A percentile compares a stretch with the other conserved stretches of the same genome.
These are phyloP conservation scores for Choloepus hoffmanni DNA, from an alignment of 2,113 vertebrate species.

Conservation along the genomic window DNA sequence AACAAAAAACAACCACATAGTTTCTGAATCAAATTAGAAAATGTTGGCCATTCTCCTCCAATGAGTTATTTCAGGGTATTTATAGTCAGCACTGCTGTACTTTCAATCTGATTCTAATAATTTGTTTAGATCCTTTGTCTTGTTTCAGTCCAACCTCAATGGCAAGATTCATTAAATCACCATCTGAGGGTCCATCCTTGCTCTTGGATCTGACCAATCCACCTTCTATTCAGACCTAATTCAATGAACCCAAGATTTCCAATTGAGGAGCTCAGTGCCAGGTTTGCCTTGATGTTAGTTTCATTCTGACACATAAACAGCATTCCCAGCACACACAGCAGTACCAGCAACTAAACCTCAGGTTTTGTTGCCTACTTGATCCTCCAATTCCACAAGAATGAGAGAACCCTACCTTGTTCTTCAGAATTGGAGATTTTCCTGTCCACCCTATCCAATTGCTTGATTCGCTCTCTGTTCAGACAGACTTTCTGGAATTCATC, in stretches of 20 bases:
- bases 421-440: background rate
- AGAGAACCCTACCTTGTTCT: background rate
- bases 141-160: background rate
- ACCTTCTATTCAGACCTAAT: background rate
- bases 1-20: slow-evolving; percentile 27
- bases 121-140: background rate
- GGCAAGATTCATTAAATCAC: background rate
- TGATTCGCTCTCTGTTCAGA: background rate
- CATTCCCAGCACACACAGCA: background rate
- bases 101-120: background rate
- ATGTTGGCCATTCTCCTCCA: background rate
- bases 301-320: background rate
- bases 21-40: background rate
- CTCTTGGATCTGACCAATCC: background rate
- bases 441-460: background rate
- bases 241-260: background rate
- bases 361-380: background rate
- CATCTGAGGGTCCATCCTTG: background rate
- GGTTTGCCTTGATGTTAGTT: background rate
- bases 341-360: background rate
- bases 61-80: background rate
- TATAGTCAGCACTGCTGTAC: background rate
- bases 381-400: background rate
- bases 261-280: background rate
- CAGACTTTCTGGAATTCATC: background rate